phyloP scores from a whole-genome alignment of 2,888 invertebrate genomes.

The Drosophila hawaiiensis region DNA sequence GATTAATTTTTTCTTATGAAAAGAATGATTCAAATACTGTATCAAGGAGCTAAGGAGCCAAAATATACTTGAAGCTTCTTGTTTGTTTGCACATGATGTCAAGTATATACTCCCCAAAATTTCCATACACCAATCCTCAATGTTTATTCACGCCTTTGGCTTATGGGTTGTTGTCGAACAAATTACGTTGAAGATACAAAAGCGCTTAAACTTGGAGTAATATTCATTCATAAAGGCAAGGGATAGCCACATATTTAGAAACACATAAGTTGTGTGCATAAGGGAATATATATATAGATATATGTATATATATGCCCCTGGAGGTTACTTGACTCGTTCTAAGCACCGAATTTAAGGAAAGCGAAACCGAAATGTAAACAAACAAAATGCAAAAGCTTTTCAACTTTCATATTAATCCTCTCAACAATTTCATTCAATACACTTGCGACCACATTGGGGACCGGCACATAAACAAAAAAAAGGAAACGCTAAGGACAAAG shows the following conservation, averaged over 20 bases:
- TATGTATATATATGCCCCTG: background rate
- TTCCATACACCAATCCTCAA: background rate
- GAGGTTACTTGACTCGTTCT: conserved; percentile 12
- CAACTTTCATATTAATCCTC: conserved; percentile 68
- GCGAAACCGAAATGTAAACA: conserved; percentile 50
- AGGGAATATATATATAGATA: background rate
- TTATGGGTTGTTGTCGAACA: conserved; percentile 44
- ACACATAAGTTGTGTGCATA: background rate
- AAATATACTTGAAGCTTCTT: background rate
- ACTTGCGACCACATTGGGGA: conserved; percentile 46
- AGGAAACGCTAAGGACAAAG: conserved; percentile 17
- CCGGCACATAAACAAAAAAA: conserved; percentile 3
- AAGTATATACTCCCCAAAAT: conserved; percentile 3
- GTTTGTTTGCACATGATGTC: conserved; percentile 37
- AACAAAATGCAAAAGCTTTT: conserved; percentile 61
- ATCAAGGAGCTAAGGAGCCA: background rate
- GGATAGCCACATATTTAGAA: conserved; percentile 17
- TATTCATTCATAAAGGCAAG: conserved; percentile 43
- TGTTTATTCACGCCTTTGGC: conserved; percentile 39
- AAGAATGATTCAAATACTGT: background rate
- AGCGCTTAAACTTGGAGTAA: conserved; percentile 17
- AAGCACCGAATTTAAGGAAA: conserved; percentile 7
- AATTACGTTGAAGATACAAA: conserved; percentile 35
- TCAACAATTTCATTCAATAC: conserved; percentile 62
- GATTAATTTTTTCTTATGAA: background rate